phyloP scores from a whole-genome alignment of 2,113 vertebrate genomes.

The Ictalurus punctatus region DNA sequence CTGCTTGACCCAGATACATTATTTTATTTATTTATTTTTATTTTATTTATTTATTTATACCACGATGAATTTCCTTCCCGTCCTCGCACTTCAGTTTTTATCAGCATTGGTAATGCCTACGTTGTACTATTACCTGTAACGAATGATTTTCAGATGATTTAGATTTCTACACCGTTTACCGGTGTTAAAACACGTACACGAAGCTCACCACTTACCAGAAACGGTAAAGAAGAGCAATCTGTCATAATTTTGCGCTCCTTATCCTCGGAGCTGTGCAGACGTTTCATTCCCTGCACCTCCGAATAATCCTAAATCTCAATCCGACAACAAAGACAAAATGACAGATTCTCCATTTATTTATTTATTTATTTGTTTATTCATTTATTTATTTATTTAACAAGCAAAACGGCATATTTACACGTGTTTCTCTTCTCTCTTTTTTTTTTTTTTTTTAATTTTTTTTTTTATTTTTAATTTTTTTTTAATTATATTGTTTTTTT shows the following conservation, averaged over 20 bases:
- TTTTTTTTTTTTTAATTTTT: neutral
- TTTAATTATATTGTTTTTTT: neutral
- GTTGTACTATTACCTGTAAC: neutral
- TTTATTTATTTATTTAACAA: constrained; percentile 68
- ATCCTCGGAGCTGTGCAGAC: neutral
- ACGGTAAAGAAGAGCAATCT: neutral
- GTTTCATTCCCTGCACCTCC: too few relatives aligned
- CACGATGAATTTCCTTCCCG: neutral
- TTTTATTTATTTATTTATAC: neutral
- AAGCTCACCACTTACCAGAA: neutral
- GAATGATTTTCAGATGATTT: neutral
- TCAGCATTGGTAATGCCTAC: neutral
- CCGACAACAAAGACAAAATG: neutral
- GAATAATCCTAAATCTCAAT: neutral
- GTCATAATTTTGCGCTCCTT: neutral
- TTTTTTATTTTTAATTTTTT: neutral
- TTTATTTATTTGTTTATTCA: constrained; percentile 70
- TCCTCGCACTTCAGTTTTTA: neutral
- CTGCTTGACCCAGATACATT: neutral
- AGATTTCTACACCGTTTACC: too few relatives aligned
- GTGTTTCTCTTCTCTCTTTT: neutral
- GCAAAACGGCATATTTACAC: constrained; percentile 74
- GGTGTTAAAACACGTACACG: too few relatives aligned
- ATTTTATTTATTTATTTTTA: too few relatives aligned
- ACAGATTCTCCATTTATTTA: constrained; percentile 6